Conservation (phyloP, 2,113 vertebrate genomes). For the Clarias batrachus region DNA sequence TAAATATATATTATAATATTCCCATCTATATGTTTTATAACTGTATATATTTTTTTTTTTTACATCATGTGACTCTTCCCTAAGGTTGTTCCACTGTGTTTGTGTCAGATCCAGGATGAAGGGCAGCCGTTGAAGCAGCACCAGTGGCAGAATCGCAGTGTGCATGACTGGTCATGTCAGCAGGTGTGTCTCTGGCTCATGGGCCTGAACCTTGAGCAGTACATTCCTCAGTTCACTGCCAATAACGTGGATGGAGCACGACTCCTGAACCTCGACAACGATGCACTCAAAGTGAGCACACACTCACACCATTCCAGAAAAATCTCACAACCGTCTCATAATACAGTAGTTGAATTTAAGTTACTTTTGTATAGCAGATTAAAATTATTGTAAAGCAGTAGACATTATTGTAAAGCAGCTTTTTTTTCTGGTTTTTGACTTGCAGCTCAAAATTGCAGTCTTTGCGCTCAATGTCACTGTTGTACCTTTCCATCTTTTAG, state of each 20-base stretch:
- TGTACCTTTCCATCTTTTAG: conserved; percentile 65
- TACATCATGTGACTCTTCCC: neutral
- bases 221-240: conserved; percentile 89
- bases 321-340: neutral
- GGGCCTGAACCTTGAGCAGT: conserved; percentile 87
- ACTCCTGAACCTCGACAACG: conserved; percentile 86
- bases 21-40: no score
- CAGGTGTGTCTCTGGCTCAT: conserved; percentile 90
- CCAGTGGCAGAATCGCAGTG: conserved; percentile 77
- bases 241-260: conserved; percentile 87
- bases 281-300: conserved; percentile 85
- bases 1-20: no score
- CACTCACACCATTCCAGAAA: neutral
- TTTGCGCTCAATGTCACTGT: no score
- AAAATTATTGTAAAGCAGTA: neutral
- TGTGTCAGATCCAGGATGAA: conserved; percentile 85
- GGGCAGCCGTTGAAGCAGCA: conserved; percentile 81
- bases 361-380: neutral
- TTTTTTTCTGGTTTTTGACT: neutral
- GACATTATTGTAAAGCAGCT: neutral
- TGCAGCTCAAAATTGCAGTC: neutral
- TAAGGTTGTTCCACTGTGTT: conserved; percentile 21
- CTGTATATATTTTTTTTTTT: no score
- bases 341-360: neutral
- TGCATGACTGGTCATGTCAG: conserved; percentile 89